Conservation (phyloP, 2,888 invertebrate species). For the Eremobia ochroleuca region DNA sequence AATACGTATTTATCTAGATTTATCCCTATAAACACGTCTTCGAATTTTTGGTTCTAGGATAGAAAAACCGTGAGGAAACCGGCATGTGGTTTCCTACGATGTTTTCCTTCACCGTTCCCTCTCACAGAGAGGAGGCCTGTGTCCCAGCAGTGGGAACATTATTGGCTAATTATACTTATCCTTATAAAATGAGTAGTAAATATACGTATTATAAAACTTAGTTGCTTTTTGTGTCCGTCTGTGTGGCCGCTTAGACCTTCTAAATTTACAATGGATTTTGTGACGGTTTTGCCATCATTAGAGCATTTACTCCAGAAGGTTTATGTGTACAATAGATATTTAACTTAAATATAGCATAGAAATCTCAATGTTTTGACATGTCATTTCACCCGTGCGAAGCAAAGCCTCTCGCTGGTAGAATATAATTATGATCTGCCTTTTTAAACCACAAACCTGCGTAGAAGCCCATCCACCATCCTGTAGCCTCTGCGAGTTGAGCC, state of each 20-base stretch:
- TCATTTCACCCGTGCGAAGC: not conserved
- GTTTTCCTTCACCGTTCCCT: not conserved
- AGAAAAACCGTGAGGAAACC: too few species aligned
- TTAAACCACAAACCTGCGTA: conserved; percentile 91
- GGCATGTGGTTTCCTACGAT: too few species aligned
- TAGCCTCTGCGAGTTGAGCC: conserved; percentile 97
- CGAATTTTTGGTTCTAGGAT: too few species aligned
- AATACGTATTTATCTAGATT: not conserved
- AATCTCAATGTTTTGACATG: not conserved
- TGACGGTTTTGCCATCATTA: not conserved
- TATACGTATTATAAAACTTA: not conserved
- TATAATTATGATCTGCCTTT: not conserved
- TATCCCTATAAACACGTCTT: not conserved
- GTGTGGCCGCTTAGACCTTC: not conserved
- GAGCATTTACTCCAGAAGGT: not conserved
- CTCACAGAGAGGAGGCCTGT: not conserved
- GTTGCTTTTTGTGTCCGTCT: not conserved
- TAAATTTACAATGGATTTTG: not conserved
- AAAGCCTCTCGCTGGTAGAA: not conserved
- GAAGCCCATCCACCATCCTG: conserved; percentile 97
- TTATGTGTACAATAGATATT: not conserved
- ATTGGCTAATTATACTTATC: too few species aligned
- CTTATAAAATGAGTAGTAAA: not conserved
- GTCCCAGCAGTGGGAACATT: too few species aligned
- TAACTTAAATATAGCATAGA: not conserved